Conservation (phyloP, 2,113 vertebrate genomes). For the Phainopepla nitens region DNA sequence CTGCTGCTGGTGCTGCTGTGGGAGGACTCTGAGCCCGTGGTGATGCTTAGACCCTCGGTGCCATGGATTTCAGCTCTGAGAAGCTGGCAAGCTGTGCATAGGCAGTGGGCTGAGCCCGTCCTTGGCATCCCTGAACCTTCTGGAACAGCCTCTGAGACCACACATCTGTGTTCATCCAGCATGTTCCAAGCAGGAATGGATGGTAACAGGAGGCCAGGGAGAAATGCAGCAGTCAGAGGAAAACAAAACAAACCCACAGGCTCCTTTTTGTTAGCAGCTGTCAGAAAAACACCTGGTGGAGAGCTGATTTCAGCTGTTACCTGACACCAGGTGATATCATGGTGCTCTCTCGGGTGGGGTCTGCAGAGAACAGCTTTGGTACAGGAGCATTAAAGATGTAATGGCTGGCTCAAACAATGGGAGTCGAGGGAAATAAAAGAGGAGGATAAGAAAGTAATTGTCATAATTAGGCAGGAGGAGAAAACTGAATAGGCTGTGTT, state of each 20-base stretch:
- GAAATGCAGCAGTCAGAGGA: background rate
- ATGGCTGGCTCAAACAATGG: background rate
- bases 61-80: background rate
- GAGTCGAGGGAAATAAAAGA: background rate
- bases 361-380: background rate
- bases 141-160: background rate
- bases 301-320: background rate
- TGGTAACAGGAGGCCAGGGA: background rate
- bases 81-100: background rate
- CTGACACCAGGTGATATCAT: background rate
- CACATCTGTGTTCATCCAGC: background rate
- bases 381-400: background rate
- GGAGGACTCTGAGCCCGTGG: background rate
- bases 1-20: background rate
- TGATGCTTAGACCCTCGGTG: background rate
- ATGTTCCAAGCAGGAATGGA: background rate
- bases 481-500: background rate
- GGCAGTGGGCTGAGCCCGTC: background rate
- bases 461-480: constrained; percentile 34
- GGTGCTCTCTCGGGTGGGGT: background rate
- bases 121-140: background rate
- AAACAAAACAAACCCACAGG: background rate
- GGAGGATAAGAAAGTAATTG: constrained; percentile 30
- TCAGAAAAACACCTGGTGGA: background rate
- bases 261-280: background rate